Evolutionary conservation across 2,888 invertebrate species (phyloP).

Genomic region (Uropetala carovei): DNA sequence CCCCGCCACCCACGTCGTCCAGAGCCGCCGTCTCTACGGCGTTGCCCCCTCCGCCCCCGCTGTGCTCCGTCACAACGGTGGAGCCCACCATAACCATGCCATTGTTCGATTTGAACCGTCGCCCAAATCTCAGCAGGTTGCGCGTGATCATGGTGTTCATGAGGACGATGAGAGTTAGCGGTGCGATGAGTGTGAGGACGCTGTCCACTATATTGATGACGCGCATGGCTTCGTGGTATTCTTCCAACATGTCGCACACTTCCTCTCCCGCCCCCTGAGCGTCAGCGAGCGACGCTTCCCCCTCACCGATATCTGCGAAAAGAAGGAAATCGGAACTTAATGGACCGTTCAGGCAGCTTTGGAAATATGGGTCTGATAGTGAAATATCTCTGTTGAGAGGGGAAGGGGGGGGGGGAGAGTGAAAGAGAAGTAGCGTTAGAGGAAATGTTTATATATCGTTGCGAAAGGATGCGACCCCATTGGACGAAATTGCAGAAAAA

Average conservation of each 20-base stretch:
- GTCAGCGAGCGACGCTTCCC: not conserved
- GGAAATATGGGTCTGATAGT: no score
- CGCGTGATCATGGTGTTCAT: conserved; percentile 82
- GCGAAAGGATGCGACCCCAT: no score
- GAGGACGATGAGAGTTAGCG: conserved; percentile 79
- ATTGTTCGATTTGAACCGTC: conserved; percentile 73
- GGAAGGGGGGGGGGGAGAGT: no score
- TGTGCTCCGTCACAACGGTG: not conserved
- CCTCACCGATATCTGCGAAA: not conserved
- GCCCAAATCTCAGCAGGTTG: conserved; percentile 76
- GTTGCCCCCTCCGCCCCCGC: conserved; percentile 13
- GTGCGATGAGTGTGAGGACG: conserved; percentile 80
- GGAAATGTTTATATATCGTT: no score
- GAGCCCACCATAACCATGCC: conserved; percentile 25
- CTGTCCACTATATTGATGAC: conserved; percentile 80
- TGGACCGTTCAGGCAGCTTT: not conserved
- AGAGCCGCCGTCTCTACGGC: not conserved
- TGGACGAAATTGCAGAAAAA: no score
- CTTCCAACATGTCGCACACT: conserved; percentile 77
- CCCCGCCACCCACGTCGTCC: not conserved
- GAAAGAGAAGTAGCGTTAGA: no score
- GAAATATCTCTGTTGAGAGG: no score
- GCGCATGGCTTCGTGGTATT: conserved; percentile 77
- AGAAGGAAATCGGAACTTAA: not conserved
- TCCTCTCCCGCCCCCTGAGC: conserved; percentile 68